phyloP scores from a whole-genome alignment of 1,140 invertebrate species.

The Cherax destructor region DNA sequence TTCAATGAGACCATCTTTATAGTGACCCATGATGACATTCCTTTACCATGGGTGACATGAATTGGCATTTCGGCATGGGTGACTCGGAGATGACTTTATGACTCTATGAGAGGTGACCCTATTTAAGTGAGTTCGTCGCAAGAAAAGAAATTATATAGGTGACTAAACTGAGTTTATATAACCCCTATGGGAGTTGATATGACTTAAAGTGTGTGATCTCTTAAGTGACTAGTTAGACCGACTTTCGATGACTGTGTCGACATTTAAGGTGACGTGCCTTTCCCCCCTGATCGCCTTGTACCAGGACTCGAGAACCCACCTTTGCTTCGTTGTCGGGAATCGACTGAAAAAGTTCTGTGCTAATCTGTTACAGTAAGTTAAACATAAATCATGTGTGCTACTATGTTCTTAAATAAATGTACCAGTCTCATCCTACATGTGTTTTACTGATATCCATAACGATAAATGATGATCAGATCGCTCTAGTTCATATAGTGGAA shows the following conservation, averaged over 20 bases:
- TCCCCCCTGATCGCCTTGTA: constrained; percentile 46
- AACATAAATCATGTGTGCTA: constrained; percentile 55
- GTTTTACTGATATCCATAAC: no score
- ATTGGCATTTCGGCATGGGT: no score
- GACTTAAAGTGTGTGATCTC: not conserved
- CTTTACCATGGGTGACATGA: not conserved
- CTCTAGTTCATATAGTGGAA: no score
- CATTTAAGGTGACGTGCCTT: constrained; percentile 52
- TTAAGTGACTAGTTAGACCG: constrained; percentile 16
- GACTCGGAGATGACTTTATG: not conserved
- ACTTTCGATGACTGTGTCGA: constrained; percentile 26
- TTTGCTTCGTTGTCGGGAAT: constrained; percentile 44
- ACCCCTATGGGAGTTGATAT: constrained; percentile 41
- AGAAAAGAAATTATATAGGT: not conserved
- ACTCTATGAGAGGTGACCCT: not conserved
- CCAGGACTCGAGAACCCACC: constrained; percentile 49
- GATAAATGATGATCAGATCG: no score
- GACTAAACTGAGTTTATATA: constrained; percentile 8
- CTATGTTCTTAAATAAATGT: constrained; percentile 63
- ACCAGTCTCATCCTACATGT: constrained; percentile 3
- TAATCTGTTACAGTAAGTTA: constrained; percentile 23
- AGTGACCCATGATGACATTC: not conserved
- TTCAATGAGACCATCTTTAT: not conserved
- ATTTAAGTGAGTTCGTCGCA: not conserved
- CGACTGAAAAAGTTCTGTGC: constrained; percentile 33